Conservation (phyloP, 2,113 vertebrate species). For the Gorsachius goisagi region DNA sequence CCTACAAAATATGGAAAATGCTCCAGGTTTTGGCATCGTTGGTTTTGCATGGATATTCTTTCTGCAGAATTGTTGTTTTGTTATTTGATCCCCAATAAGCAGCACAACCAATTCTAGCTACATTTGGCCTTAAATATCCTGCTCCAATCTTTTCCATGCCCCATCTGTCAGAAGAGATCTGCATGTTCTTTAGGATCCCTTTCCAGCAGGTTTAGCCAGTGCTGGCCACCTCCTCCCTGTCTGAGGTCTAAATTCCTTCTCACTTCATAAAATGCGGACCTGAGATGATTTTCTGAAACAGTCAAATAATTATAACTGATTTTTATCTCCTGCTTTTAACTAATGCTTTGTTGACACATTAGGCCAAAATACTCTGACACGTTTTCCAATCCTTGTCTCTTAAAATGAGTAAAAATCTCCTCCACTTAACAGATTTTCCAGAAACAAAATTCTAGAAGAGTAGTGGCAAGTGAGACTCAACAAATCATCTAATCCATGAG, state of each 20-base stretch:
- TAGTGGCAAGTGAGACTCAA: neutral
- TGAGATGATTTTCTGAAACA: neutral
- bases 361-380: neutral
- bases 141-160: neutral
- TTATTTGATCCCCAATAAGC: neutral
- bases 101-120: neutral
- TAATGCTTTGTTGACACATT: neutral
- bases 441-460: neutral
- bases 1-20: neutral
- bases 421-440: neutral
- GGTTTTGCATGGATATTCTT: neutral
- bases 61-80: neutral
- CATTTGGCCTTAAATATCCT: neutral
- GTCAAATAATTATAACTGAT: neutral
- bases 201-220: neutral
- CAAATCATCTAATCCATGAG: neutral
- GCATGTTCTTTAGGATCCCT: neutral
- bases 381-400: neutral
- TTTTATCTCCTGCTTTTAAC: neutral
- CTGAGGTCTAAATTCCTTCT: neutral
- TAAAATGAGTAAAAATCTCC: neutral
- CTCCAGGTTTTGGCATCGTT: neutral
- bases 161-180: neutral
- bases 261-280: neutral
- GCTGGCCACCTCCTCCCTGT: neutral